A percentile compares a stretch with the other conserved stretches of the same genome.
Evolutionary conservation across 2,797 vertebrate species (phyloP).

Genomic region (Rhynchotus rufescens): DNA sequence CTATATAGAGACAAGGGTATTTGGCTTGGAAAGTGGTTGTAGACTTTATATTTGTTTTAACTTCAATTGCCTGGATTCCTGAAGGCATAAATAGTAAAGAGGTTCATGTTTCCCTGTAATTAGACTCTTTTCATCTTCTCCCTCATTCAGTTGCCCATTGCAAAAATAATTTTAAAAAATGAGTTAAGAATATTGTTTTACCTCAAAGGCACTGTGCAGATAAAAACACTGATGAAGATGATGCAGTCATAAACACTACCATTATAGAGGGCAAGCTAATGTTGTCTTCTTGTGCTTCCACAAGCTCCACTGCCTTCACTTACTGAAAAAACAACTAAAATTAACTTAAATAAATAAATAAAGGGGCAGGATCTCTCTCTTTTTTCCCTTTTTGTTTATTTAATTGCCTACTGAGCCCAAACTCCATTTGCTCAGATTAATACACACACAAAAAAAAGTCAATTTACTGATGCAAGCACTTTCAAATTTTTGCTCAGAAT

Average conservation of each 20-base stretch:
- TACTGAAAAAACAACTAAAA: neutral
- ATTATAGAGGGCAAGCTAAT: neutral
- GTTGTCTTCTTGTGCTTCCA: neutral
- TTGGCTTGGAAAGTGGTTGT: neutral
- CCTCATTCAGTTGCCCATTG: neutral
- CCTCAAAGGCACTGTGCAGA: neutral
- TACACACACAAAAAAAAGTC: neutral
- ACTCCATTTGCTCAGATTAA: neutral
- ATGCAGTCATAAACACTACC: neutral
- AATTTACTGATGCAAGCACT: rapidly evolving
- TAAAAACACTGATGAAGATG: neutral
- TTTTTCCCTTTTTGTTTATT: neutral
- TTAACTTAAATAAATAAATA: too few species aligned
- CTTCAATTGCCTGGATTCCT: neutral
- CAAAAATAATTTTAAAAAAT: neutral
- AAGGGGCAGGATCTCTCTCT: too few species aligned
- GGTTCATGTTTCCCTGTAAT: neutral
- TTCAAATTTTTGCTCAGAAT: neutral
- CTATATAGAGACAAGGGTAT: neutral
- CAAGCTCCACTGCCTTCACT: neutral
- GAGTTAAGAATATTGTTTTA: neutral
- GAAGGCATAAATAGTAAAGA: neutral
- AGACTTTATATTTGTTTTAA: neutral
- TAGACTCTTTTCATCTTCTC: neutral
- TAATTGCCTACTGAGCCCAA: neutral